phyloP scores from a whole-genome alignment of 2,888 invertebrate species.

The Glyphotaelius pellucidus region DNA sequence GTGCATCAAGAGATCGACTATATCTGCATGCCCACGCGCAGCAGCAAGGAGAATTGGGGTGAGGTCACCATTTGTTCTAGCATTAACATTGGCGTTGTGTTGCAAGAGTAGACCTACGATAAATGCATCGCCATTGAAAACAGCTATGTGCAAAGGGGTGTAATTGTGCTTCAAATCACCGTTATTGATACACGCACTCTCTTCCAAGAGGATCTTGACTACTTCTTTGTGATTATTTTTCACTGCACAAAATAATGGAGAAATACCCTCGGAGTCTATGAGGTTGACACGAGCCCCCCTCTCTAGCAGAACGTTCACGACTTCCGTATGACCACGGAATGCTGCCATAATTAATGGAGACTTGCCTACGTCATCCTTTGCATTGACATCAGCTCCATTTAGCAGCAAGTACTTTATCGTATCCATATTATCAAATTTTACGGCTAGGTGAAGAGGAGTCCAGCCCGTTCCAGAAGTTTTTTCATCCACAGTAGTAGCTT shows the following conservation, averaged over 20 bases:
- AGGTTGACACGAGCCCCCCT: not conserved
- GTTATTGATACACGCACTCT: not conserved
- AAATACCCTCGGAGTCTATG: not conserved
- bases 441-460: not conserved
- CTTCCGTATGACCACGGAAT: not conserved
- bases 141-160: not conserved
- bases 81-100: not conserved
- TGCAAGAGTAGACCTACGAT: not conserved
- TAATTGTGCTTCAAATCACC: not conserved
- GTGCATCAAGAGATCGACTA: not conserved
- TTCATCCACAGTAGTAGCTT: not conserved
- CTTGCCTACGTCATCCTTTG: not conserved
- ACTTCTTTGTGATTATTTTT: not conserved
- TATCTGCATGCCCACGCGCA: not conserved
- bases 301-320: not conserved
- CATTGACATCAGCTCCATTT: conserved; percentile 6
- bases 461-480: not conserved
- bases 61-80: not conserved
- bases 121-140: not conserved
- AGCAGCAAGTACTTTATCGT: not conserved
- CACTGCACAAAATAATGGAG: not conserved
- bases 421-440: not conserved
- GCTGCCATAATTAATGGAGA: not conserved
- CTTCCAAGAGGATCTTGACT: not conserved
- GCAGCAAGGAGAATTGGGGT: not conserved